These are phyloP conservation scores for Hyperopisus bebe DNA, from an alignment of 2,113 vertebrate genomes.

Conservation along the genomic window DNA sequence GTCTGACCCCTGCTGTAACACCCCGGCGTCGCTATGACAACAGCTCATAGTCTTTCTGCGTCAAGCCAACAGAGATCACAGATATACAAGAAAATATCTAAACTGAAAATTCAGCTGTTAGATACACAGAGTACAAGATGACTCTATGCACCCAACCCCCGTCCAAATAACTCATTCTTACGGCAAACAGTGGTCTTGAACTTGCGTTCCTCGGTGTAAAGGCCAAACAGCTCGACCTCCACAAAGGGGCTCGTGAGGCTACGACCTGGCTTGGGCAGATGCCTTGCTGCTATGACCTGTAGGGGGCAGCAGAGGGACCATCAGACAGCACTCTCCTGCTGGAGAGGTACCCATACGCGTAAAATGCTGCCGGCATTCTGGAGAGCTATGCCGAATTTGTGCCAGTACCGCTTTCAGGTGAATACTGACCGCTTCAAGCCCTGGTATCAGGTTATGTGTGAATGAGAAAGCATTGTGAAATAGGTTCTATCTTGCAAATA, in stretches of 20 bases:
- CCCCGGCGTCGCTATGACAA: neutral
- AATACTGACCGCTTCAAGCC: neutral
- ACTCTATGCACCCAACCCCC: neutral
- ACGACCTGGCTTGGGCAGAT: conserved; percentile 82
- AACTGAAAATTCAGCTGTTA: neutral
- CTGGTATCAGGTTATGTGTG: neutral
- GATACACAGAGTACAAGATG: neutral
- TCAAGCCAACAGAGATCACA: neutral
- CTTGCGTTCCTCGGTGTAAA: conserved; percentile 77
- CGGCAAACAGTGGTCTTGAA: conserved; percentile 80
- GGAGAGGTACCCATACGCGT: neutral
- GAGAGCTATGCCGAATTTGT: neutral
- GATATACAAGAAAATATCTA: neutral
- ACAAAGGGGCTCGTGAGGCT: conserved; percentile 92
- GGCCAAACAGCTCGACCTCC: conserved; percentile 86
- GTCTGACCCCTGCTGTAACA: neutral
- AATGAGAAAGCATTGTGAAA: neutral
- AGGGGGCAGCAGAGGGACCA: neutral
- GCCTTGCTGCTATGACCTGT: conserved; percentile 87
- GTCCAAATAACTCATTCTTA: conserved; percentile 28
- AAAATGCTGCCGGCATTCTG: neutral
- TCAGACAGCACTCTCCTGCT: neutral
- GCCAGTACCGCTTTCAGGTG: neutral
- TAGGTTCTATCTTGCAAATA: neutral
- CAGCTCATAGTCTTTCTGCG: neutral